Percentiles rank a stretch among this genome's conserved stretches.
These are phyloP conservation scores for Corythornis vintsioides DNA, from an alignment of 2,113 vertebrate genomes.

Conservation along the genomic window DNA sequence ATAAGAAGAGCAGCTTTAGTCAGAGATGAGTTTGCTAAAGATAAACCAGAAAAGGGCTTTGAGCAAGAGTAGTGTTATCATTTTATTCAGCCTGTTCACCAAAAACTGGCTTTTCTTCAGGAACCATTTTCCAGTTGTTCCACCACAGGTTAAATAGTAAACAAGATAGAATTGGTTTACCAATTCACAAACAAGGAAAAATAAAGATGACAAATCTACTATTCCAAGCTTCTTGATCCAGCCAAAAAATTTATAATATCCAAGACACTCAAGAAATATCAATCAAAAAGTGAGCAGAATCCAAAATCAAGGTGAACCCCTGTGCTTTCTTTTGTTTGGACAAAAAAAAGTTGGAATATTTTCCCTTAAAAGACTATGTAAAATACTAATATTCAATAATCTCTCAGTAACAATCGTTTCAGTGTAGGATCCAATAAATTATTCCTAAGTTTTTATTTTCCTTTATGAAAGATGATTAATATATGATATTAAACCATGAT, in stretches of 20 bases:
- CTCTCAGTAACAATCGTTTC: neutral
- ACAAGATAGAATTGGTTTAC: neutral
- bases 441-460: neutral
- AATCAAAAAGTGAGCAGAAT: neutral
- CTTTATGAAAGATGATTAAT: neutral
- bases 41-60: neutral
- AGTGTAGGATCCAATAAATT: neutral
- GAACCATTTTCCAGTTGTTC: neutral
- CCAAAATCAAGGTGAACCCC: neutral
- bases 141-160: neutral
- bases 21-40: neutral
- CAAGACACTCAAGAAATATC: neutral
- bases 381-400: neutral
- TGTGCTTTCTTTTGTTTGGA: rapidly evolving
- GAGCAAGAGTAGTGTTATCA: neutral
- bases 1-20: neutral
- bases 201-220: neutral
- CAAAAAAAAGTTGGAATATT: neutral
- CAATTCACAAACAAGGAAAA: neutral
- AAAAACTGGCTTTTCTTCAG: neutral
- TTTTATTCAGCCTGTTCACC: neutral
- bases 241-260: neutral
- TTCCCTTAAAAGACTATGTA: neutral
- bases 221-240: neutral
- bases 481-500: neutral